Evolutionary conservation across 2,113 vertebrate genomes (phyloP).

Genomic region (Agapornis roseicollis): DNA sequence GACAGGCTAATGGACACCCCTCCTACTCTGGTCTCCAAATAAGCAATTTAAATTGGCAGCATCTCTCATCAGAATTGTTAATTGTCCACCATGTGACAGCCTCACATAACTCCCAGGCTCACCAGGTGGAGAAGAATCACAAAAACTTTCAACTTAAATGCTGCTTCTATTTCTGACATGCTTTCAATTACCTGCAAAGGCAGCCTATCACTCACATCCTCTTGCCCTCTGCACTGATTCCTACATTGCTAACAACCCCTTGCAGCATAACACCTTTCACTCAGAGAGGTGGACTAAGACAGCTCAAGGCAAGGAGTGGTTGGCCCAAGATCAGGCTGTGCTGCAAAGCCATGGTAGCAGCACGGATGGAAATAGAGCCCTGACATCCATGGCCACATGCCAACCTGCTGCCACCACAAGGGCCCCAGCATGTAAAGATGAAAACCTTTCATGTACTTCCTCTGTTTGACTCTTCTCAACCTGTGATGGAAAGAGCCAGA

Average conservation of each 20-base stretch:
- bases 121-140: not conserved
- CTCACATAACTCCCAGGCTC: slow-evolving; percentile 2
- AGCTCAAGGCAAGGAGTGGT: not conserved
- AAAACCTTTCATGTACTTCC: rapidly evolving
- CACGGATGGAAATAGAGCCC: not conserved
- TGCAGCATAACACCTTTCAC: not conserved
- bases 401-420: not conserved
- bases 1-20: slow-evolving; percentile 29
- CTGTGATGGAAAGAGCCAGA: rapidly evolving
- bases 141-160: not conserved
- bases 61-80: slow-evolving; percentile 18
- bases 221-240: not conserved
- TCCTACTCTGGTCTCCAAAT: slow-evolving; percentile 11
- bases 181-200: not conserved
- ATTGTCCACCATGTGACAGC: not conserved
- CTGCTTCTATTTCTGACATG: not conserved
- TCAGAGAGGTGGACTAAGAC: not conserved
- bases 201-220: not conserved
- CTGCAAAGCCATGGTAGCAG: rapidly evolving
- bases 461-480: not conserved
- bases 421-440: not conserved
- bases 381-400: rapidly evolving
- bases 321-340: not conserved
- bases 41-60: slow-evolving; percentile 43
- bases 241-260: not conserved